Conservation (phyloP, 2,113 vertebrate species). For the Calyptomena viridis region DNA sequence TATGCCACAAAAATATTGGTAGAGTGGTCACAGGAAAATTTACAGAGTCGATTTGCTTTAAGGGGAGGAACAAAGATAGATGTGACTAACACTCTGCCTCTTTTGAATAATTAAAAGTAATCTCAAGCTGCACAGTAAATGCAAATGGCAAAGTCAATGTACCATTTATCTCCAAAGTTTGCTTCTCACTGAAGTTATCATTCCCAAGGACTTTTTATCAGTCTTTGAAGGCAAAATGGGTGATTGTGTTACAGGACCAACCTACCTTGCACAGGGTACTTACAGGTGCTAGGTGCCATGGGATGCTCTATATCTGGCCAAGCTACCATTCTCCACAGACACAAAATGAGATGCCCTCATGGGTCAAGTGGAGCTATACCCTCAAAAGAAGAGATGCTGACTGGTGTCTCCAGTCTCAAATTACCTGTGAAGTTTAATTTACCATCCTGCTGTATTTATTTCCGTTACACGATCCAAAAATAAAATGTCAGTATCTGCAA, state of each 20-base stretch:
- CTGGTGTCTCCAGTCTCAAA: not conserved
- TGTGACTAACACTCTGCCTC: not conserved
- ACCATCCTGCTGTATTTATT: not conserved
- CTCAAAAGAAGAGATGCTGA: not conserved
- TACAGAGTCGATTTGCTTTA: slow-evolving; percentile 14
- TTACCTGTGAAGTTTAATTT: not conserved
- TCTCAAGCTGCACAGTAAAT: slow-evolving; percentile 28
- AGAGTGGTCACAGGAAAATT: not conserved
- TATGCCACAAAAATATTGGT: not conserved
- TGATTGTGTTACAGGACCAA: not conserved
- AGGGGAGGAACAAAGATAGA: slow-evolving; percentile 10
- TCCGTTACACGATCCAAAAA: not conserved
- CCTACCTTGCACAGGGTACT: not conserved
- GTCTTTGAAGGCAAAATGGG: not conserved
- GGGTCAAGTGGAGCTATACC: not conserved
- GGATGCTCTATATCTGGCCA: not conserved
- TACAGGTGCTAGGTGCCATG: not conserved
- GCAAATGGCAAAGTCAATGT: slow-evolving; percentile 32
- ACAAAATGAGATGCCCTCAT: not conserved
- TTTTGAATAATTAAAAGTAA: slow-evolving; percentile 50
- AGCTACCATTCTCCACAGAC: not conserved
- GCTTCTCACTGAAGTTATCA: not conserved
- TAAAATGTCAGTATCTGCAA: not conserved
- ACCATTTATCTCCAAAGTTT: slow-evolving; percentile 30
- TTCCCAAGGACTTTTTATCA: not conserved